Conservation (phyloP, 2,888 invertebrate genomes). For the Drosophila pseudotalamancana region DNA sequence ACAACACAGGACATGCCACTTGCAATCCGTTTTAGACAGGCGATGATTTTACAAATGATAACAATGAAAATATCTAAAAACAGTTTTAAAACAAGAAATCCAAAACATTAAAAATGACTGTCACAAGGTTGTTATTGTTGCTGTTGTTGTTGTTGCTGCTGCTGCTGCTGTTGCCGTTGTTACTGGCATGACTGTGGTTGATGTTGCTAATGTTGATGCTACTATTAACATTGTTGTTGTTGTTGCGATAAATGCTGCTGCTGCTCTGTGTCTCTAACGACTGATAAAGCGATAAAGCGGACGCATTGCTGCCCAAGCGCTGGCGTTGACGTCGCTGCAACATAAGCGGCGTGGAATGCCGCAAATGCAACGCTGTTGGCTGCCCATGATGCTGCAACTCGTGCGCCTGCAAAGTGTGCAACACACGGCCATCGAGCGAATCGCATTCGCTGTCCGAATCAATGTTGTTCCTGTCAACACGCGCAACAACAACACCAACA, state of each 20-base stretch:
- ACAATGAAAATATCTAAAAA: slow-evolving; percentile 13
- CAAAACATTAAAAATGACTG: slow-evolving; percentile 84
- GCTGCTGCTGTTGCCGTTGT: slow-evolving; percentile 52
- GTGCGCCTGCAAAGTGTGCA: slow-evolving; percentile 49
- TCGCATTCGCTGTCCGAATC: slow-evolving; percentile 48
- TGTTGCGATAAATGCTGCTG: slow-evolving; percentile 48
- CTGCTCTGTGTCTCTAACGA: slow-evolving; percentile 58
- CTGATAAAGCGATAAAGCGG: slow-evolving; percentile 60
- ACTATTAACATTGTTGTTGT: slow-evolving; percentile 26
- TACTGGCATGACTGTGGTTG: slow-evolving; percentile 40
- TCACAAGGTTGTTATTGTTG: slow-evolving; percentile 80
- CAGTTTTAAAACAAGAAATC: slow-evolving; percentile 82
- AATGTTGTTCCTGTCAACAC: slow-evolving; percentile 31
- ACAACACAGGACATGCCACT: slow-evolving; percentile 53
- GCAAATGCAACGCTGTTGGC: slow-evolving; percentile 70
- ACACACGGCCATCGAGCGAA: slow-evolving; percentile 45
- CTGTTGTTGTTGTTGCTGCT: slow-evolving; percentile 64
- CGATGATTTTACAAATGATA: slow-evolving; percentile 31
- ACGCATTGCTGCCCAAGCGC: slow-evolving; percentile 46
- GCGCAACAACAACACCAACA: slow-evolving; percentile 25
- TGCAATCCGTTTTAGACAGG: slow-evolving; percentile 3
- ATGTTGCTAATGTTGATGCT: slow-evolving; percentile 42
- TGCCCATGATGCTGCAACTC: slow-evolving; percentile 63
- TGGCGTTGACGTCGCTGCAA: slow-evolving; percentile 53
- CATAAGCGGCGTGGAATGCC: slow-evolving; percentile 79